A percentile compares a stretch with the other conserved stretches of the same genome.
phyloP scores from a whole-genome alignment of 2,888 invertebrate species.

The Sinhomidia bicolor region DNA sequence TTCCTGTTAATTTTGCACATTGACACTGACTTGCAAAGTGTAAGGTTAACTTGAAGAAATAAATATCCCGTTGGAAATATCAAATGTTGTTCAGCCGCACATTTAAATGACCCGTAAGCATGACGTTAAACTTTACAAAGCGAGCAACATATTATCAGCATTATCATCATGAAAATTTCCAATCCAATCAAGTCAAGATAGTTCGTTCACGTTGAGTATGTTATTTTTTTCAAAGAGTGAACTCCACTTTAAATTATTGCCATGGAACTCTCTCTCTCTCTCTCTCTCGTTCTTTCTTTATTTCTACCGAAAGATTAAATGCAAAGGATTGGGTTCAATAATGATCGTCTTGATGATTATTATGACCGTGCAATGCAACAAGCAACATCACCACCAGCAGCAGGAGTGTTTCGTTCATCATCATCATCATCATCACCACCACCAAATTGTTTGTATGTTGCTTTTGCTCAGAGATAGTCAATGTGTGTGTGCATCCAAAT shows the following conservation, averaged over 20 bases:
- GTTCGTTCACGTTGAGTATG: background rate
- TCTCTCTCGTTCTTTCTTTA: background rate
- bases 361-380: constrained; percentile 6
- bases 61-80: too few relatives aligned
- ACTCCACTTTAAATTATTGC: background rate
- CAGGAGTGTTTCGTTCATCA: constrained; percentile 35
- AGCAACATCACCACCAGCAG: background rate
- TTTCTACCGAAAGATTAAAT: background rate
- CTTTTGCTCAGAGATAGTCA: background rate
- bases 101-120: too few relatives aligned
- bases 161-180: too few relatives aligned
- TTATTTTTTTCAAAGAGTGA: background rate
- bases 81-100: too few relatives aligned
- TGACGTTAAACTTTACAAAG: too few relatives aligned
- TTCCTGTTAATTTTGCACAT: background rate
- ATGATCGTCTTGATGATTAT: constrained; percentile 39
- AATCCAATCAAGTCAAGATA: too few relatives aligned
- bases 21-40: too few relatives aligned
- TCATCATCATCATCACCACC: constrained; percentile 26
- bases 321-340: background rate
- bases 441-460: background rate
- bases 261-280: background rate
- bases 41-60: too few relatives aligned
- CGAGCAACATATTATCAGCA: too few relatives aligned
- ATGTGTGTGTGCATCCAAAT: constrained; percentile 52